These are phyloP conservation scores for Microchrysa polita DNA, from an alignment of 2,888 invertebrate genomes.

Conservation along the genomic window DNA sequence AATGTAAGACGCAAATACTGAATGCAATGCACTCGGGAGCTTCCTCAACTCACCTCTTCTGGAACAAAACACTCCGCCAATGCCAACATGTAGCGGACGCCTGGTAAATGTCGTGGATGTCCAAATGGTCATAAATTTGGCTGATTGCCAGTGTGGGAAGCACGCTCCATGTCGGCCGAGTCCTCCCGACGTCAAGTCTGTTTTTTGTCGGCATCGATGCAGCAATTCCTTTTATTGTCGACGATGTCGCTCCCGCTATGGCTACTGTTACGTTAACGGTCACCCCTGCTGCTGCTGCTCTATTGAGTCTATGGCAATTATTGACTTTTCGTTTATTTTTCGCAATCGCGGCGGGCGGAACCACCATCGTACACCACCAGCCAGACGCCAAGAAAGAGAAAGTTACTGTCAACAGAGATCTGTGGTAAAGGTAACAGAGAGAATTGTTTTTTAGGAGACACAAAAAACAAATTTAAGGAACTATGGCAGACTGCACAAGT, in stretches of 20 bases:
- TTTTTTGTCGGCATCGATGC: neutral
- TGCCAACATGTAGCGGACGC: conserved; percentile 68
- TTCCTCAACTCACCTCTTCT: conserved; percentile 59
- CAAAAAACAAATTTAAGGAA: neutral
- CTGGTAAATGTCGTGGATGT: conserved; percentile 65
- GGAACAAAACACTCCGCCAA: conserved; percentile 67
- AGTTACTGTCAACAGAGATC: conserved; percentile 36
- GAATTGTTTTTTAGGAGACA: conserved; percentile 18
- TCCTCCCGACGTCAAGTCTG: conserved; percentile 34
- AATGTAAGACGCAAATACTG: neutral
- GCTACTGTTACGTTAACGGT: neutral
- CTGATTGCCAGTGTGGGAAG: conserved; percentile 64
- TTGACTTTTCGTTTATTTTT: conserved; percentile 32
- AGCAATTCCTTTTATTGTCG: conserved; percentile 5
- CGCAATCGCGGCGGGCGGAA: conserved; percentile 14
- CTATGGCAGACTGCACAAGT: neutral
- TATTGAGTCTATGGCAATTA: conserved; percentile 18
- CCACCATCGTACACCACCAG: conserved; percentile 11
- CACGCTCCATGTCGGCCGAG: conserved; percentile 59
- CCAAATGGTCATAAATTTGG: conserved; percentile 64
- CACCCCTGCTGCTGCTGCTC: conserved; percentile 18
- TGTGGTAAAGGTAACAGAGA: neutral
- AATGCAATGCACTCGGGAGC: conserved; percentile 4
- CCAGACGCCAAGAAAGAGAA: conserved; percentile 37
- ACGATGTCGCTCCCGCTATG: neutral